Percentiles rank a stretch among this genome's conserved stretches.
Evolutionary conservation across 2,797 vertebrate species (phyloP).

Genomic region (Silurus aristotelis): DNA sequence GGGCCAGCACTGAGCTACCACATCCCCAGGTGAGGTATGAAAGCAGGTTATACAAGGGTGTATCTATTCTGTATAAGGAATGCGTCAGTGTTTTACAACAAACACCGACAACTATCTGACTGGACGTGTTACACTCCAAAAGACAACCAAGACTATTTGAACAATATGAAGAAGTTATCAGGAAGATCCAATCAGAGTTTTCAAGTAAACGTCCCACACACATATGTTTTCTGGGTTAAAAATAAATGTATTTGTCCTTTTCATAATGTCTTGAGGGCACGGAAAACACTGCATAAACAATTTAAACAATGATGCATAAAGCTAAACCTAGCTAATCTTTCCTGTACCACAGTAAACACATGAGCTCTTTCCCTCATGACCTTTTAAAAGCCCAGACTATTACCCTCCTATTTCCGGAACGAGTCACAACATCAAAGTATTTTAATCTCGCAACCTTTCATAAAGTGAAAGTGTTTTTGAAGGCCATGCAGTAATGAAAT

Average conservation of each 20-base stretch:
- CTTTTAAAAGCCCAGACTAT: not conserved
- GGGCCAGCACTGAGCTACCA: too few species aligned
- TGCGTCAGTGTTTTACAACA: not conserved
- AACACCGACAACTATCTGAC: too few species aligned
- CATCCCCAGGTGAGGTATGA: not conserved
- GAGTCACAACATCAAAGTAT: not conserved
- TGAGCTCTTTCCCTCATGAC: not conserved
- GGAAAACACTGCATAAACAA: not conserved
- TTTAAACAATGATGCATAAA: conserved; percentile 1
- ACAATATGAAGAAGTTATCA: not conserved
- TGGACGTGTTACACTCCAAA: not conserved
- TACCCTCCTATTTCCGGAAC: not conserved
- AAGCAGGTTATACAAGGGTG: too few species aligned
- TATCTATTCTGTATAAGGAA: not conserved
- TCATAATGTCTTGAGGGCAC: not conserved
- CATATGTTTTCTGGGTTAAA: not conserved
- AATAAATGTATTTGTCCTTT: not conserved
- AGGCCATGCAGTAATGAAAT: not conserved
- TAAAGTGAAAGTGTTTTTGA: not conserved
- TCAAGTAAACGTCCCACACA: not conserved
- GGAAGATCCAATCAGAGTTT: not conserved
- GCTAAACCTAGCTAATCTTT: conserved; percentile 1
- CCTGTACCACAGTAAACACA: not conserved
- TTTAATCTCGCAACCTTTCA: not conserved
- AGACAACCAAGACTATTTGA: not conserved